Evolutionary conservation across 2,797 vertebrate species (phyloP).

Genomic region (Mallotus villosus): DNA sequence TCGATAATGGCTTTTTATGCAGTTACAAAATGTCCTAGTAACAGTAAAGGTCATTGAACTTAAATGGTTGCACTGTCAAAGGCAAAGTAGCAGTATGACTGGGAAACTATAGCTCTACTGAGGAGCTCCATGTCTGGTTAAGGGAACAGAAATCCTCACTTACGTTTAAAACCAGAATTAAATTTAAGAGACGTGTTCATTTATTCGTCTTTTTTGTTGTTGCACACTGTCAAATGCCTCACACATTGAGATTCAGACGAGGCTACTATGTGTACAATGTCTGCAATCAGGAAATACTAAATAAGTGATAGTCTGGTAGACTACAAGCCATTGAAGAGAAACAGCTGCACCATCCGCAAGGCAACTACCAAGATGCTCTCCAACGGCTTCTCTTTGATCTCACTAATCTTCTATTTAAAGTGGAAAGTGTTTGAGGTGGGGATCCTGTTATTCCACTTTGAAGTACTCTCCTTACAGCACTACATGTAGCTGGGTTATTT

Average conservation of each 20-base stretch:
- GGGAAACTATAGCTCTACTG: no score
- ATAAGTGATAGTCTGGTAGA: background rate
- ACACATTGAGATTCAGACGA: background rate
- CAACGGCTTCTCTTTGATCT: slow-evolving; percentile 63
- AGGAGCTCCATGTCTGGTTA: no score
- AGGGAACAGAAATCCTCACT: no score
- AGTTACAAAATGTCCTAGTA: no score
- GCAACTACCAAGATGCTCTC: slow-evolving; percentile 56
- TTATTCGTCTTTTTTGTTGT: no score
- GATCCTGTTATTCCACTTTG: slow-evolving; percentile 35
- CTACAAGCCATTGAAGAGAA: slow-evolving; percentile 15
- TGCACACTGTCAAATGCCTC: background rate
- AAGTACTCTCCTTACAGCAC: background rate
- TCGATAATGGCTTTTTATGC: background rate
- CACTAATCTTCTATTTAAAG: slow-evolving; percentile 66
- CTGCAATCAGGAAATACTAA: background rate
- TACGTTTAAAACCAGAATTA: no score
- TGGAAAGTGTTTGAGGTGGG: slow-evolving; percentile 45
- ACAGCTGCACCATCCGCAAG: slow-evolving; percentile 60
- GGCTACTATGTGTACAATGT: background rate
- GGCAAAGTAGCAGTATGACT: no score
- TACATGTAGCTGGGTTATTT: background rate
- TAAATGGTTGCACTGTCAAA: no score
- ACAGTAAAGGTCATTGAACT: background rate
- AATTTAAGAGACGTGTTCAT: no score